phyloP scores from a whole-genome alignment of 2,888 invertebrate genomes.

The Ennomos quercinarius region DNA sequence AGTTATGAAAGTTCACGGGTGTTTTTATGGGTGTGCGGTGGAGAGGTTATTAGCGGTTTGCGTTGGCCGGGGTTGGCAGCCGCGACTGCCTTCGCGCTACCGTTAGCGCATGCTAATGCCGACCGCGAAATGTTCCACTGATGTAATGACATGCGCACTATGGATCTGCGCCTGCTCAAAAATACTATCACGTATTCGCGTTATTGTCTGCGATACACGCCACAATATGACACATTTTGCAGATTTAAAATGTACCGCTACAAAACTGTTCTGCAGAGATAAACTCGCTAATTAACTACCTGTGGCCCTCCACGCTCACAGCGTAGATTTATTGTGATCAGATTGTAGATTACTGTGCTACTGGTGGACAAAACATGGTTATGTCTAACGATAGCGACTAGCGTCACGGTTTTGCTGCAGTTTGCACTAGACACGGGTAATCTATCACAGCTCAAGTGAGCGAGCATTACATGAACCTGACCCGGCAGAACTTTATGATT shows the following conservation, averaged over 20 bases:
- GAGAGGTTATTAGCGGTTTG: slow-evolving; percentile 51
- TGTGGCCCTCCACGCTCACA: slow-evolving; percentile 12
- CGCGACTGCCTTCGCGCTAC: slow-evolving; percentile 52
- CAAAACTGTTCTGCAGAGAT: slow-evolving; percentile 19
- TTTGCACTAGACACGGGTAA: slow-evolving; percentile 59
- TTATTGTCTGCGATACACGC: slow-evolving; percentile 35
- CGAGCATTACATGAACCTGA: slow-evolving; percentile 46
- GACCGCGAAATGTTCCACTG: slow-evolving; percentile 70
- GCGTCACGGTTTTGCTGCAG: slow-evolving; percentile 51
- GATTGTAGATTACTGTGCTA: slow-evolving; percentile 20
- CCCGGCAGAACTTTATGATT: slow-evolving; percentile 50
- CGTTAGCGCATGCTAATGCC: slow-evolving; percentile 77
- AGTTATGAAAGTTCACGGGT: slow-evolving; percentile 31
- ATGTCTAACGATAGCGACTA: slow-evolving; percentile 32
- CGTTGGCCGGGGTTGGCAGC: slow-evolving; percentile 44
- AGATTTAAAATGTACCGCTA: slow-evolving; percentile 28
- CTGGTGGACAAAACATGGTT: slow-evolving; percentile 23
- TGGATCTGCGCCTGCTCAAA: slow-evolving; percentile 49
- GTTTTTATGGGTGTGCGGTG: slow-evolving; percentile 41
- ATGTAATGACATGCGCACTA: slow-evolving; percentile 68
- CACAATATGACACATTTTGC: slow-evolving; percentile 38
- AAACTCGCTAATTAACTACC: slow-evolving; percentile 27
- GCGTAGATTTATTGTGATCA: slow-evolving; percentile 20
- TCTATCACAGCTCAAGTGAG: slow-evolving; percentile 63
- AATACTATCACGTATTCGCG: slow-evolving; percentile 44